These are phyloP conservation scores for Ostrea denselamellosa DNA, from an alignment of 1,140 invertebrate species.

Conservation along the genomic window DNA sequence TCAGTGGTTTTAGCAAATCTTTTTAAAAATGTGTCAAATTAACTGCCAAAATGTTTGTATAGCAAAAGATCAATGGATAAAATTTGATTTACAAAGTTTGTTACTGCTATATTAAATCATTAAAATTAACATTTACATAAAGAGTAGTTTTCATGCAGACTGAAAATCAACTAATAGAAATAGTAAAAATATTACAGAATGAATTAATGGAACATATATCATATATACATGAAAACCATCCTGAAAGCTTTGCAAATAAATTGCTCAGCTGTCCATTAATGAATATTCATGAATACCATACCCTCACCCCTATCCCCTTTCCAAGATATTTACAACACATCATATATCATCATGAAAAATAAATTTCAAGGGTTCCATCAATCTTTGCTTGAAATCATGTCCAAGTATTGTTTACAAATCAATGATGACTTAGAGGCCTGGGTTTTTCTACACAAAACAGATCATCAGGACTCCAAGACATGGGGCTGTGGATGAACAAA, in stretches of 20 bases:
- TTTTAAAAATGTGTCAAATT: not conserved
- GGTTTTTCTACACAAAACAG: not conserved
- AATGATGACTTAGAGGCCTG: not conserved
- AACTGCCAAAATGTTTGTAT: not conserved
- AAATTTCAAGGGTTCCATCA: not conserved
- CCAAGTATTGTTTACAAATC: constrained; percentile 13
- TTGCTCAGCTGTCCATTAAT: not conserved
- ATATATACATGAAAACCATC: not conserved
- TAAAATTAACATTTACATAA: not conserved
- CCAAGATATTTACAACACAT: not conserved
- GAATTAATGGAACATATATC: not conserved
- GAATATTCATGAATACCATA: not conserved
- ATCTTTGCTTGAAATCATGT: constrained; percentile 20
- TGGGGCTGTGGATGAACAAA: not conserved
- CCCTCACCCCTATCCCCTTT: not conserved
- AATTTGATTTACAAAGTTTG: not conserved
- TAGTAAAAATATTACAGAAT: not conserved
- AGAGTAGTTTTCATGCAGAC: not conserved
- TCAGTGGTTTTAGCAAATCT: not conserved
- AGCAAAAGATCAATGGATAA: not conserved
- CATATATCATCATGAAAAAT: not conserved
- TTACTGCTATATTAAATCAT: not conserved
- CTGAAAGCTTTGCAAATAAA: not conserved
- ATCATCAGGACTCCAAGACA: constrained; percentile 7
- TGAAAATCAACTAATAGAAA: not conserved